Base-by-base conservation (phyloP, 2,113 vertebrate genomes). In the Prunella himalayana region DNA sequence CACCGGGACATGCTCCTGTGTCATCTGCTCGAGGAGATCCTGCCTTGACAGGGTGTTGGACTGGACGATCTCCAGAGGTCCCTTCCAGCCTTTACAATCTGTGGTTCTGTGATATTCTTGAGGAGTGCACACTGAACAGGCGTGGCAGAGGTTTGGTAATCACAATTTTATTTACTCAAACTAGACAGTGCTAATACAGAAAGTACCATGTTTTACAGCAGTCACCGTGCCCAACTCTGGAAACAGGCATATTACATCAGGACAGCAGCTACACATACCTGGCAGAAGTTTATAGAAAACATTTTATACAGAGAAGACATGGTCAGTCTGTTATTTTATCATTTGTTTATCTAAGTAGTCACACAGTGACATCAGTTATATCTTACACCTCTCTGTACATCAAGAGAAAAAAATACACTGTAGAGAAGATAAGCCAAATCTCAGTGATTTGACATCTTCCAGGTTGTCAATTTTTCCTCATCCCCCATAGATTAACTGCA, bases 81-180 rank as follows among this genome's bases (percentile, higher is more conserved):
- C 15, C 35, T 70, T 56, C 49, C 35, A 33, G 19, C 13, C 12
- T 7, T 33, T 16, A 27, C 20, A 27, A 11, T 33, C 35, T 49
- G 10, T 19, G n/a, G 37, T 27, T 64, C 35, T 42, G 10, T 13
- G 13, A 30, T 45, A 39, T 15, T 80, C 42, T 28, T 17, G 49
- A 94, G 69, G 27, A 35, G 41, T 1, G 7, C 59, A 68, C 54
- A 69, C 2, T n/a, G 11, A 63, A 79, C 9, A 45, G 59, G 23
- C 56, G 45, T 1, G 2, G 13, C 33, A 50, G 13, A 71, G 7
- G 21, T 61, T 59, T 82, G 24, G 49, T 41, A 71, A 82, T 18
- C 17, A 3, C 28, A 13, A 24, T 72, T 94, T 92, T 89, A 89
- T 96, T 94, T 71, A 72, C 37, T 49, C 21, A 64, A 42, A 88